Evolutionary conservation across 92 coral and sea anemone species (phyloP), one percentile per base, ranked within the genome.

Genomic region (Actinernus sp.): DNA sequence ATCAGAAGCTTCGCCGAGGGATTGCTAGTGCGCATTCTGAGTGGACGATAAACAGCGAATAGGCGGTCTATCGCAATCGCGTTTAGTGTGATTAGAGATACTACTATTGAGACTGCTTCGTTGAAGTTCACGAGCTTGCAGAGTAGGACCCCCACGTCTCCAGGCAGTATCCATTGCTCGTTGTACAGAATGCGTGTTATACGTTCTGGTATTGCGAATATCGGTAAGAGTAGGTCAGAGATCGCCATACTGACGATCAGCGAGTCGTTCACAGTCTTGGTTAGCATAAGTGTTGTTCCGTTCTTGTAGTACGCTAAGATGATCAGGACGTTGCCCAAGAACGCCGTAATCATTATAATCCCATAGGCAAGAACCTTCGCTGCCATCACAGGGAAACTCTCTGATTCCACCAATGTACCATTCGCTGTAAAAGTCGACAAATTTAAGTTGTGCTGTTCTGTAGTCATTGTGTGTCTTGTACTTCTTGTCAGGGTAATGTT

Each of bases 71-170:
- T 24, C 3, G 76, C 76, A 29, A 69, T 69, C 2, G 29, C 65
- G 40, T 69, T 31, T 2, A 69, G 44, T 4, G 64, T 54, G 9
- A 69, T 14, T 26, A 69, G 45, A 25, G 76, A 69, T 16, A 33
- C 76, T 28, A 69, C 76, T 20, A 69, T 31, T 3, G 76, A 69
- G 23, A 69, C 65, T 0, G 76, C 76, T 31, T 69, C 76, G 56
- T 54, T 69, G 56, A 69, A 69, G 60, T 69, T 55, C 41, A 69
- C 76, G 0, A 69, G 8, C 25, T 69, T 69, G 24, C 76, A 69
- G 37, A 69, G 40, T 13, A 55, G 23, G 17, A 55, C 27, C 13
- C 76, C 76, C 21, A 69, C 24, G 11, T 30, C 17, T 26, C 76
- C 74, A n/a, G 49, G 62, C 49, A 69, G 26, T 12, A 69, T 31